Percentiles rank a stretch among this genome's conserved stretches.
Evolutionary conservation across 1,140 invertebrate genomes (phyloP).

Genomic region (Atopsyche davidsoni): DNA sequence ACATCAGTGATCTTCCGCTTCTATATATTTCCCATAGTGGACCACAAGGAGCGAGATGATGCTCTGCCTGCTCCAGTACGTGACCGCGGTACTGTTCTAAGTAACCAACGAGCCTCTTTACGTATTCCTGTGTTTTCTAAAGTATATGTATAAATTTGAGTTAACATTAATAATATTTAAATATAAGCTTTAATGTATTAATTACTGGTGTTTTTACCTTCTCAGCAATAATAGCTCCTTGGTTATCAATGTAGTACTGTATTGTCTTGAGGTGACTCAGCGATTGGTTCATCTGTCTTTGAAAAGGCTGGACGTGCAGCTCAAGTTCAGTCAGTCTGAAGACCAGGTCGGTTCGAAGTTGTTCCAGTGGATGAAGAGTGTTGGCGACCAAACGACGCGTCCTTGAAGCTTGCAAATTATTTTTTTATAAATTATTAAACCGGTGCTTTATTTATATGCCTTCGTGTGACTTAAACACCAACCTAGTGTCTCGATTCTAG

Average conservation of each 20-base stretch:
- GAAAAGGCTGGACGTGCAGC: constrained; percentile 60
- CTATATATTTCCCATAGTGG: constrained; percentile 66
- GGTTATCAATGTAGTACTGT: constrained; percentile 67
- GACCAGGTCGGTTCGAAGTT: constrained; percentile 61
- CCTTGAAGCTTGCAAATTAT: constrained; percentile 48
- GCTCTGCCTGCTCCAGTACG: constrained; percentile 54
- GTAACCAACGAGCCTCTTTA: constrained; percentile 56
- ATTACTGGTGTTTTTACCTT: constrained; percentile 40
- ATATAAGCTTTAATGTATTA: not conserved
- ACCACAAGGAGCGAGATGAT: constrained; percentile 60
- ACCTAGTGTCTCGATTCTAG: constrained; percentile 59
- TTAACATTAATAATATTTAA: constrained; percentile 1
- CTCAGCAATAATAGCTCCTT: constrained; percentile 63
- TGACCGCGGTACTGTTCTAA: constrained; percentile 60
- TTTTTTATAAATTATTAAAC: no score
- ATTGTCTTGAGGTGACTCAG: constrained; percentile 65
- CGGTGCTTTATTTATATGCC: no score
- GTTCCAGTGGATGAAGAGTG: constrained; percentile 62
- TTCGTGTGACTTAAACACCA: no score
- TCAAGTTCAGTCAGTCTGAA: constrained; percentile 70
- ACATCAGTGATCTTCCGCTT: constrained; percentile 57
- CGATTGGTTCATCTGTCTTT: constrained; percentile 63
- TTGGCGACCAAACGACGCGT: constrained; percentile 57
- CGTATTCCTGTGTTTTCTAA: constrained; percentile 56
- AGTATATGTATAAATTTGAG: constrained; percentile 31